Percentiles rank a stretch among this genome's conserved stretches.
Conservation (phyloP, 1,140 invertebrate species). For the Parapsyche elsis region DNA sequence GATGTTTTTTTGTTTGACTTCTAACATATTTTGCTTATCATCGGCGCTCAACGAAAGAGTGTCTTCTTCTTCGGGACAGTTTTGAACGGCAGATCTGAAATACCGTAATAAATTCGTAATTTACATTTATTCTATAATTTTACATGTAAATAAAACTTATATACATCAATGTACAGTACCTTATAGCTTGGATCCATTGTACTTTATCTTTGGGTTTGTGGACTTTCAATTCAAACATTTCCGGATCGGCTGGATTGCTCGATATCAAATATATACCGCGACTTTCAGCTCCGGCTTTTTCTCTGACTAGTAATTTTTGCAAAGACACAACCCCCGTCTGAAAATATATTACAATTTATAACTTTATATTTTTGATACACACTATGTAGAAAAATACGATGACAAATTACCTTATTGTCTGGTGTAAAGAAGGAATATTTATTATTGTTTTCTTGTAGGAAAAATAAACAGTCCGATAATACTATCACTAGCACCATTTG, state of each 20-base stretch:
- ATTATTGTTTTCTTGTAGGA: constrained; percentile 86
- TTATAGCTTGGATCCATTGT: constrained; percentile 87
- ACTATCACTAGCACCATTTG: constrained; percentile 88
- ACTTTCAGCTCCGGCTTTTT: constrained; percentile 91
- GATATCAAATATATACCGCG: constrained; percentile 90
- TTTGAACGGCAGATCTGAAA: constrained; percentile 73
- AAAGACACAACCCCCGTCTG: constrained; percentile 91
- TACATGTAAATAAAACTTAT: constrained; percentile 35
- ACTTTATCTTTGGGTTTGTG: constrained; percentile 89
- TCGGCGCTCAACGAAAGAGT: constrained; percentile 74
- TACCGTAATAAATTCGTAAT: constrained; percentile 42
- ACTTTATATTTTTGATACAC: constrained; percentile 43
- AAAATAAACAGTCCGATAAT: constrained; percentile 91
- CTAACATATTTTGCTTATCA: constrained; percentile 76
- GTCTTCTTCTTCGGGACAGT: constrained; percentile 74
- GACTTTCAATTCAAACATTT: constrained; percentile 96
- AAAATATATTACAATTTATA: constrained; percentile 57
- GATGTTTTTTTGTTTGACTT: constrained; percentile 78
- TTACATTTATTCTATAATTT: no score
- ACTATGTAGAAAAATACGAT: not conserved
- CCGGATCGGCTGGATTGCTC: constrained; percentile 85
- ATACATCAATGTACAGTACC: constrained; percentile 61
- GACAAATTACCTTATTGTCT: constrained; percentile 77
- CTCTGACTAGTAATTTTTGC: constrained; percentile 89
- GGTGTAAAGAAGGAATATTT: constrained; percentile 87